Evolutionary conservation across 2,888 invertebrate species (phyloP).

Genomic region (Colletes collaris): DNA sequence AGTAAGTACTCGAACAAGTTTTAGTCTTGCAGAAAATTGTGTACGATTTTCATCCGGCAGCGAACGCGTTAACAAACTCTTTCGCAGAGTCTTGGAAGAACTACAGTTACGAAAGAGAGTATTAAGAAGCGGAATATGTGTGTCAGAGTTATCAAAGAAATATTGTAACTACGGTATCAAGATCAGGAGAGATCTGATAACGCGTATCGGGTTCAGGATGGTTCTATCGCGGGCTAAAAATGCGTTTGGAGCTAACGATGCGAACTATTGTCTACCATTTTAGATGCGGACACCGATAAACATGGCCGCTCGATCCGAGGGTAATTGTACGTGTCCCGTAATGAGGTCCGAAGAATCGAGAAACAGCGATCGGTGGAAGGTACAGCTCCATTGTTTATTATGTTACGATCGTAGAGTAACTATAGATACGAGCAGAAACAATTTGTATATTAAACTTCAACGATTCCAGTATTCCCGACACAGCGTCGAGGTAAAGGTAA

Average conservation of each 20-base stretch:
- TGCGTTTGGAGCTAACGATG: conserved; percentile 11
- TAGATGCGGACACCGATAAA: conserved; percentile 25
- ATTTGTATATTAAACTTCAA: too few species aligned
- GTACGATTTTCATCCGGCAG: too few species aligned
- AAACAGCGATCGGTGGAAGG: neutral
- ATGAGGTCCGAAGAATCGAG: conserved; percentile 1
- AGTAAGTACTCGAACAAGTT: too few species aligned
- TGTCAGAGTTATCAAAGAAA: conserved; percentile 35
- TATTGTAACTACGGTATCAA: conserved; percentile 34
- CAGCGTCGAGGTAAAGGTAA: too few species aligned
- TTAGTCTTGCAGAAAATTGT: too few species aligned
- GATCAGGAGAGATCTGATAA: conserved; percentile 43
- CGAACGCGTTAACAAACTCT: too few species aligned
- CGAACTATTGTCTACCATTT: conserved; percentile 7
- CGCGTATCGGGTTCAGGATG: conserved; percentile 15
- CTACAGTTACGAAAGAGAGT: conserved; percentile 21
- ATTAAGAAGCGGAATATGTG: conserved; percentile 46
- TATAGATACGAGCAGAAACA: too few species aligned
- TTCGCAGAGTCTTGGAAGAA: too few species aligned
- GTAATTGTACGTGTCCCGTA: conserved; percentile 3
- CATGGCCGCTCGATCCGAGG: neutral
- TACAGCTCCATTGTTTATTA: too few species aligned
- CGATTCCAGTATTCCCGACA: too few species aligned
- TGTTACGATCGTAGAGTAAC: too few species aligned
- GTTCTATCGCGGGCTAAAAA: conserved; percentile 21